Percentiles rank a stretch among this genome's conserved stretches.
Conservation (phyloP, 2,113 vertebrate genomes). For the Copsychus sechellarum region DNA sequence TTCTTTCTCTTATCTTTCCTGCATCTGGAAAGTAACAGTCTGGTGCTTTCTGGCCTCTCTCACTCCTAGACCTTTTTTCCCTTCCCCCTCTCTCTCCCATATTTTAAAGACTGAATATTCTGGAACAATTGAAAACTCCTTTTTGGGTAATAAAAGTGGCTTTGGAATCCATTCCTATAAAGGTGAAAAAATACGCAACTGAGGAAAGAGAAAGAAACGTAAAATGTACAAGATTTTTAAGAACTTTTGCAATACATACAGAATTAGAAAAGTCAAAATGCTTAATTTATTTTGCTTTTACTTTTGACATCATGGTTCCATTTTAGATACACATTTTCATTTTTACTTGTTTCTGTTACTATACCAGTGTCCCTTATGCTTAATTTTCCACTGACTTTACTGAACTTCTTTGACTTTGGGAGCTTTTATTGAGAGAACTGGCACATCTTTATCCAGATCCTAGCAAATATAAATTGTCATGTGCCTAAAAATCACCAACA, state of each 20-base stretch:
- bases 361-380: neutral
- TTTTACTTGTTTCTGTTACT: neutral
- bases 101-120: neutral
- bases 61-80: neutral
- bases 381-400: neutral
- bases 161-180: neutral
- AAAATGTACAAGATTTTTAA: neutral
- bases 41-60: neutral
- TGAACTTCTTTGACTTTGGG: neutral
- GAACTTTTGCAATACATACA: neutral
- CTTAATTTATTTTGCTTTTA: neutral
- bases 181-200: neutral
- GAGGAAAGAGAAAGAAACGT: neutral
- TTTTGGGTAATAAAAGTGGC: neutral
- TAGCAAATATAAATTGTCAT: neutral
- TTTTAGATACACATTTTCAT: neutral
- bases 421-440: neutral
- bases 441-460: neutral
- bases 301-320: neutral
- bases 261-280: neutral
- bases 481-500: neutral
- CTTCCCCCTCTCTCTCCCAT: neutral
- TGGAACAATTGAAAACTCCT: neutral
- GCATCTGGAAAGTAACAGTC: neutral
- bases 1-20: neutral